These are phyloP conservation scores for Lucilia sericata DNA, from an alignment of 1,140 invertebrate genomes.

Conservation along the genomic window DNA sequence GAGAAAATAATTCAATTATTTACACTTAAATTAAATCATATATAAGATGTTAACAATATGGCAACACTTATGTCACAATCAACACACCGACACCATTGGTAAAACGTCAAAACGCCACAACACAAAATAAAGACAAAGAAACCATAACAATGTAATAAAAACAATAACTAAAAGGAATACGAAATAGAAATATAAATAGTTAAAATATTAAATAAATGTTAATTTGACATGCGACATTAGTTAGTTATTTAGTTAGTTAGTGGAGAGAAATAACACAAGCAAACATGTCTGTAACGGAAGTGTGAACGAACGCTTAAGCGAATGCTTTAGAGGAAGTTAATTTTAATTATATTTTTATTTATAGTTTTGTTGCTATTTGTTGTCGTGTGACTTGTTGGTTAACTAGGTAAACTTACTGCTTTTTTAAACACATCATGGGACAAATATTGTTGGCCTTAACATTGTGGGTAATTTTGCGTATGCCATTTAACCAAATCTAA, in stretches of 20 bases:
- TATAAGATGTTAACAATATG: background rate
- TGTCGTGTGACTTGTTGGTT: no score
- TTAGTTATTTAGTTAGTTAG: background rate
- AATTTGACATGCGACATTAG: slow-evolving; percentile 22
- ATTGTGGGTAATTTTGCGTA: slow-evolving; percentile 96
- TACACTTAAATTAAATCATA: slow-evolving; percentile 37
- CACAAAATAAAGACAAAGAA: slow-evolving; percentile 11
- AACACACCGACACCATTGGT: background rate
- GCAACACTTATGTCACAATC: slow-evolving; percentile 32
- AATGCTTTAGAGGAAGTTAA: background rate
- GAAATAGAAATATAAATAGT: background rate
- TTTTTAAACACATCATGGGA: slow-evolving; percentile 97
- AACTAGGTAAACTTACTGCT: slow-evolving; percentile 88
- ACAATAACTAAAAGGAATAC: background rate
- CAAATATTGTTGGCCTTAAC: slow-evolving; percentile 99
- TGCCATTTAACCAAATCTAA: slow-evolving; percentile 93
- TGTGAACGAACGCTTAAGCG: slow-evolving; percentile 38
- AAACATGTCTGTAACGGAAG: slow-evolving; percentile 37
- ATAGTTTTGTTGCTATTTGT: background rate
- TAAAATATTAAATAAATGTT: slow-evolving; percentile 39
- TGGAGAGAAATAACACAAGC: background rate
- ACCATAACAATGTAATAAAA: background rate
- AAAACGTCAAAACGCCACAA: background rate
- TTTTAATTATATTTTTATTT: background rate
- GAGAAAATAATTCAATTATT: slow-evolving; percentile 2